phyloP scores from a whole-genome alignment of 2,888 invertebrate genomes.

The Sminthurinus aureus region DNA sequence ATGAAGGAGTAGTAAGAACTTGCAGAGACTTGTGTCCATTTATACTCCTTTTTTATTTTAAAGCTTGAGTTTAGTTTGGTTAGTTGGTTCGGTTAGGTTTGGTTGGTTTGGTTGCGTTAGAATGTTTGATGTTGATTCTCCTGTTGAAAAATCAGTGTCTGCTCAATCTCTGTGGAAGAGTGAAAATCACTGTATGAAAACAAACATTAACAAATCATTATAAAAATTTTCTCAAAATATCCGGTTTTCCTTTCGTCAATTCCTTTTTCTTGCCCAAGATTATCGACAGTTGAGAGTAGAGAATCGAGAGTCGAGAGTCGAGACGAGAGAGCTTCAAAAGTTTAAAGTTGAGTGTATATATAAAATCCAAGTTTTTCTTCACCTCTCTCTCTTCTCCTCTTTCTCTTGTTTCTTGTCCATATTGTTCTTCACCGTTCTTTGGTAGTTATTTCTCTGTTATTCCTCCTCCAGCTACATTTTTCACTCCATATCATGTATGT shows the following conservation, averaged over 20 bases:
- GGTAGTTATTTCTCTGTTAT: too few species aligned
- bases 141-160: conserved; percentile 36
- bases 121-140: neutral
- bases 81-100: neutral
- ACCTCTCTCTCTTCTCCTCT: neutral
- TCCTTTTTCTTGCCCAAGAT: neutral
- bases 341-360: neutral
- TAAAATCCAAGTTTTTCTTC: neutral
- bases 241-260: conserved; percentile 26
- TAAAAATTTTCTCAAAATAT: conserved; percentile 40
- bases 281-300: neutral
- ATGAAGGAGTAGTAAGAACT: neutral
- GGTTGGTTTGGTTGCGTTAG: neutral
- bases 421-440: too few species aligned
- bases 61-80: neutral
- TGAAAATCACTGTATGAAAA: conserved; percentile 40
- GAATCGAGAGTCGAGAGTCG: too few species aligned
- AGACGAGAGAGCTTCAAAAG: neutral
- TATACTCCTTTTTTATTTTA: neutral
- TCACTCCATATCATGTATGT: too few species aligned
- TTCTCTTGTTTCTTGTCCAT: neutral
- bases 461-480: too few species aligned
- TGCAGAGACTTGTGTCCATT: conserved; percentile 12
- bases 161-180: conserved; percentile 37
- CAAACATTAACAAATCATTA: conserved; percentile 41